Conservation (phyloP, 2,113 vertebrate genomes). For the Galemys pyrenaicus region DNA sequence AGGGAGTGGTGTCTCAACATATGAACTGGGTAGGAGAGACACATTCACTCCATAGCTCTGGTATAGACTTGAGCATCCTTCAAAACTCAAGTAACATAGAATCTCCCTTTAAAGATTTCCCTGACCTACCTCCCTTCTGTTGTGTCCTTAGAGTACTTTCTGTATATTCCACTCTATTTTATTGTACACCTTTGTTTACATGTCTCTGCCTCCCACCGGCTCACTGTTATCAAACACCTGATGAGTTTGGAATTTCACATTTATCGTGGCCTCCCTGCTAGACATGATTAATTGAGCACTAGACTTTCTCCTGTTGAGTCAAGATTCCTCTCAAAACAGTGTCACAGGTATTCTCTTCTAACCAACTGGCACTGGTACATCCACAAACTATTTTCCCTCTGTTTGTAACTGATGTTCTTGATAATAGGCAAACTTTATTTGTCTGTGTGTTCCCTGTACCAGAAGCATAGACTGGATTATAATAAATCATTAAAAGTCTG, state of each 20-base stretch:
- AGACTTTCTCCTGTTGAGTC: neutral
- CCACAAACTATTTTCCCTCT: neutral
- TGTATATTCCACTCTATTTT: no score
- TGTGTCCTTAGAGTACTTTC: rapidly evolving
- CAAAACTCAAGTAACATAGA: no score
- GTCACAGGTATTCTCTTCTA: neutral
- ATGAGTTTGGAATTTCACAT: neutral
- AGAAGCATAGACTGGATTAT: neutral
- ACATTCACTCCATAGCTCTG: neutral
- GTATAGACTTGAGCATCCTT: neutral
- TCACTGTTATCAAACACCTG: neutral
- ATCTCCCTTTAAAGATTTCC: neutral
- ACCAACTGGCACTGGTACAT: neutral
- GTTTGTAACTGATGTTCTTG: neutral
- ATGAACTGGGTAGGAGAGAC: neutral
- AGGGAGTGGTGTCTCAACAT: neutral
- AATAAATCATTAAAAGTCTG: neutral
- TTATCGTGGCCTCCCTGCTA: neutral
- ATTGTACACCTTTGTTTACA: rapidly evolving
- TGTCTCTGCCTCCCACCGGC: neutral
- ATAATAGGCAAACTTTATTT: neutral
- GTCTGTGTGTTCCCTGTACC: neutral
- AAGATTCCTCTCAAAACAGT: neutral
- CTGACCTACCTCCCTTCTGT: neutral
- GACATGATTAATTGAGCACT: neutral